These are phyloP conservation scores for Macrosteles quadrilineatus DNA, from an alignment of 1,140 invertebrate species.

Conservation along the genomic window DNA sequence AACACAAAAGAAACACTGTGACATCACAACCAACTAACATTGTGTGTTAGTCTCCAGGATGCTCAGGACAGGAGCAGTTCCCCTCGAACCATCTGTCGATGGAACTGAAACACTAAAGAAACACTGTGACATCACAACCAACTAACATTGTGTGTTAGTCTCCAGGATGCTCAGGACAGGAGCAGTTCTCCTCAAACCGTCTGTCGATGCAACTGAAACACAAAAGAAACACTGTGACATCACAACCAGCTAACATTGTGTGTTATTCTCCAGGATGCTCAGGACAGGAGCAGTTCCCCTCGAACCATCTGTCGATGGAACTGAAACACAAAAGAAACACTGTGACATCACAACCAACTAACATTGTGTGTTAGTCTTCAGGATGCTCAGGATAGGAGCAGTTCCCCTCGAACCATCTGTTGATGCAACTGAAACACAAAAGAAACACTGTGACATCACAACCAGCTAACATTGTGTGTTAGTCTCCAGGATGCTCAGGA, in stretches of 20 bases:
- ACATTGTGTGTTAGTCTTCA: slow-evolving; percentile 65
- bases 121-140: too few species aligned
- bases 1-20: slow-evolving; percentile 43
- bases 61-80: slow-evolving; percentile 94
- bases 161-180: slow-evolving; percentile 93
- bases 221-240: background rate
- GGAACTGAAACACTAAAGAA: slow-evolving; percentile 65
- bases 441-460: slow-evolving; percentile 9
- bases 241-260: too few species aligned
- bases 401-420: slow-evolving; percentile 97
- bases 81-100: slow-evolving; percentile 98
- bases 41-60: slow-evolving; percentile 80
- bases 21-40: too few species aligned
- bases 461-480: too few species aligned
- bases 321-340: slow-evolving; percentile 55
- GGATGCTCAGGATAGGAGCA: slow-evolving; percentile 96
- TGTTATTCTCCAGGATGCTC: slow-evolving; percentile 90
- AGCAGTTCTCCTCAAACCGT: slow-evolving; percentile 97
- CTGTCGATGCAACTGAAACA: slow-evolving; percentile 87
- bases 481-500: slow-evolving; percentile 94
- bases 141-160: slow-evolving; percentile 61
- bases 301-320: slow-evolving; percentile 97
- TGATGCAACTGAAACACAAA: slow-evolving; percentile 77
- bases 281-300: slow-evolving; percentile 94
- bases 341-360: too few species aligned